These are phyloP conservation scores for Schrankia costaestrigalis DNA, from an alignment of 2,888 invertebrate genomes.

Conservation along the genomic window DNA sequence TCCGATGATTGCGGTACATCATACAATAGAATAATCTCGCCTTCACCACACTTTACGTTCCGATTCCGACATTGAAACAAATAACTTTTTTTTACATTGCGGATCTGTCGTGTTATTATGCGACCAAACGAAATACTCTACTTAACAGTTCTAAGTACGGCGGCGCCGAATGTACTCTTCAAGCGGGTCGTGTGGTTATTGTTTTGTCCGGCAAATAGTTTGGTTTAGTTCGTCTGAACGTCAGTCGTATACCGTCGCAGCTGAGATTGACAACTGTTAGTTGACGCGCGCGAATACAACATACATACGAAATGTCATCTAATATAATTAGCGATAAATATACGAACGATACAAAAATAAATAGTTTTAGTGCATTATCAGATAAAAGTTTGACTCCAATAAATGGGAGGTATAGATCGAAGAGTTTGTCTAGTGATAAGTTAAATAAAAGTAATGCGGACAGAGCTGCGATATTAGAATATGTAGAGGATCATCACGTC, in stretches of 20 bases:
- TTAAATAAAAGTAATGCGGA: constrained; percentile 70
- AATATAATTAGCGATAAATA: constrained; percentile 66
- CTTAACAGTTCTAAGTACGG: constrained; percentile 26
- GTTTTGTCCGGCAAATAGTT: constrained; percentile 65
- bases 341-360: constrained; percentile 62
- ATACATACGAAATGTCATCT: constrained; percentile 63
- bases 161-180: constrained; percentile 38
- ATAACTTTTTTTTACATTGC: constrained; percentile 27
- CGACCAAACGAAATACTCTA: constrained; percentile 36
- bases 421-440: constrained; percentile 77
- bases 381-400: constrained; percentile 66
- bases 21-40: constrained; percentile 37
- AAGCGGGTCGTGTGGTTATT: constrained; percentile 50
- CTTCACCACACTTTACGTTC: constrained; percentile 37
- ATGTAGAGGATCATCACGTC: constrained; percentile 66
- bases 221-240: constrained; percentile 46
- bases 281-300: constrained; percentile 54
- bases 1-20: constrained; percentile 7
- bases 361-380: constrained; percentile 63
- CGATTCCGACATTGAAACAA: constrained; percentile 47
- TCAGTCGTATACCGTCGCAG: constrained; percentile 62
- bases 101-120: constrained; percentile 25
- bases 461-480: constrained; percentile 69
- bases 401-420: constrained; percentile 65
- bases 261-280: constrained; percentile 56